These are phyloP conservation scores for Leptopilina boulardi DNA, from an alignment of 1,140 invertebrate genomes.

Conservation along the genomic window DNA sequence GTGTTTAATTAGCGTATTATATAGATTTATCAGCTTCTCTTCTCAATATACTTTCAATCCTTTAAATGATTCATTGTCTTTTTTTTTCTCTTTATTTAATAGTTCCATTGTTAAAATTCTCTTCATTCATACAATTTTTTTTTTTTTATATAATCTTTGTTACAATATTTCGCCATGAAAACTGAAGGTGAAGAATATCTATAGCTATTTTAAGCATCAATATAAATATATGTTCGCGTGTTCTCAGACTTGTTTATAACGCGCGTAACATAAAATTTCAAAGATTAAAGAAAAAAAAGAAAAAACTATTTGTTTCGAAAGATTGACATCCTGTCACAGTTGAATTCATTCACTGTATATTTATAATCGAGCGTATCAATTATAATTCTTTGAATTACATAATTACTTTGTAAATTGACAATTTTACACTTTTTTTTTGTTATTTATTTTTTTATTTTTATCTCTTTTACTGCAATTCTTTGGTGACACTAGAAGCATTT, in stretches of 20 bases:
- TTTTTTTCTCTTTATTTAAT: too few relatives aligned
- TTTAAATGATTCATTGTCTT: too few relatives aligned
- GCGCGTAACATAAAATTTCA: too few relatives aligned
- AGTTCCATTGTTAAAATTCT: too few relatives aligned
- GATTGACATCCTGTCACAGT: constrained; percentile 43
- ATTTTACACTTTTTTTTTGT: not conserved
- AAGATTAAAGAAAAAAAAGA: constrained; percentile 43
- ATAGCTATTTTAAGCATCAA: not conserved
- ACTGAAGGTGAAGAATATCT: not conserved
- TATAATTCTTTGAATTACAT: constrained; percentile 39
- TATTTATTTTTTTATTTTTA: not conserved
- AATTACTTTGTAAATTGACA: not conserved
- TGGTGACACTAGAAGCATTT: not conserved
- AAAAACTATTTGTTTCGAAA: constrained; percentile 44
- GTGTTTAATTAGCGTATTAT: too few relatives aligned
- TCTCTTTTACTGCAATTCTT: not conserved
- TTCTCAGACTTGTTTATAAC: constrained; percentile 25
- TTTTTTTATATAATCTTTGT: too few relatives aligned
- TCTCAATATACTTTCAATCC: too few relatives aligned
- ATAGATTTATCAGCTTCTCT: too few relatives aligned
- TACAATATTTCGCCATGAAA: not conserved
- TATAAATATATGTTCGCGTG: constrained; percentile 37
- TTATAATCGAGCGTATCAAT: constrained; percentile 42
- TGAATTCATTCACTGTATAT: constrained; percentile 46
- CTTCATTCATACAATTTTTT: too few relatives aligned